These are phyloP conservation scores for Poeciliopsis infans DNA, from an alignment of 2,797 vertebrate species.

Conservation along the genomic window DNA sequence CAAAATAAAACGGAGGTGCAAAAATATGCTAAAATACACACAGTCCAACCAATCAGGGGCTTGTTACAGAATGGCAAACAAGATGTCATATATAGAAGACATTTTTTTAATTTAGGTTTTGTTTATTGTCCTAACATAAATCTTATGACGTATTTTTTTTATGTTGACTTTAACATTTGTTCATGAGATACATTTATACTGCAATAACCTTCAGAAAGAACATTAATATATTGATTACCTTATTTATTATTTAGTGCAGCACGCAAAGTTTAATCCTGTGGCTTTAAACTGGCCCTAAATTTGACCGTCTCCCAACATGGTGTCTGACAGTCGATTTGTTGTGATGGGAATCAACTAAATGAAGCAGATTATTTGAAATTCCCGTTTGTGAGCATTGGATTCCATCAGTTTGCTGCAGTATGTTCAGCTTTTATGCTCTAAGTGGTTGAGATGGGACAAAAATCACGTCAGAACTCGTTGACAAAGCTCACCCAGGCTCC, in stretches of 20 bases:
- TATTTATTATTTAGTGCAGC: not conserved
- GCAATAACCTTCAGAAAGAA: not conserved
- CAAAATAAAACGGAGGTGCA: not conserved
- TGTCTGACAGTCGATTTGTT: constrained; percentile 71
- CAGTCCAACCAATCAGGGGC: not conserved
- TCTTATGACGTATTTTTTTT: not conserved
- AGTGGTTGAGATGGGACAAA: constrained; percentile 10
- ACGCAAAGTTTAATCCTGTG: not conserved
- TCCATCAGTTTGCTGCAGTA: constrained; percentile 89
- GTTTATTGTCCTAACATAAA: not conserved
- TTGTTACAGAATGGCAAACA: not conserved
- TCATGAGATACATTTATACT: not conserved
- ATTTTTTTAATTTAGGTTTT: not conserved
- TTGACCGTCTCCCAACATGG: not conserved
- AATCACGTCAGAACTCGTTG: constrained; percentile 84
- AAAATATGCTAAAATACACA: not conserved
- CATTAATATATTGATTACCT: not conserved
- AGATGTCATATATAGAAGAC: not conserved
- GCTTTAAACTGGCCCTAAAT: not conserved
- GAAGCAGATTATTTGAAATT: constrained; percentile 87
- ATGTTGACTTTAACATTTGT: not conserved
- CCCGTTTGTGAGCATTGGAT: constrained; percentile 85
- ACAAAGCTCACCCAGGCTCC: constrained; percentile 80
- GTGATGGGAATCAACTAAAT: constrained; percentile 89
- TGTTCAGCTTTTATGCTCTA: constrained; percentile 83